Base-by-base conservation (phyloP, 2,113 vertebrate species). In the Andinoacara biseriatus region DNA sequence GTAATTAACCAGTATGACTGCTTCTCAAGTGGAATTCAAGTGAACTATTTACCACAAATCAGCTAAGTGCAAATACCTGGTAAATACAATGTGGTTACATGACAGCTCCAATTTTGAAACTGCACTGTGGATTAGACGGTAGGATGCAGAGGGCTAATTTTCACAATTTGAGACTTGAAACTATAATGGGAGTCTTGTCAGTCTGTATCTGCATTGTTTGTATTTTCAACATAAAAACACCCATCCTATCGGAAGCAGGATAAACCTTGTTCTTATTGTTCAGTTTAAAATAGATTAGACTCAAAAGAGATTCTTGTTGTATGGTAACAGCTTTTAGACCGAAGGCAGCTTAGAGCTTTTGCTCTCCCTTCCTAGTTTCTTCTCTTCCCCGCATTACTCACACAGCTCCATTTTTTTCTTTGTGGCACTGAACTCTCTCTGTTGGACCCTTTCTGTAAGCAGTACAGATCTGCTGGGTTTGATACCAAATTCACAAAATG, bases 371-470 rank as follows among this genome's bases (percentile, higher is more conserved):
- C 20, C 17, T 81, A 54, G 43, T 38, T 49, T 74, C 13, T 38
- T 58, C 18, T 57, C 58, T 31, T 65, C 20, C 5, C 40, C 26
- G 7, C 38, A 74, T 46, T 57, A n/a, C 35, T 43, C 52, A 33
- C 46, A 46, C 58, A 29, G 11, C n/a, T 54, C 65, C 17, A 54
- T n/a, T 54, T 72, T 0, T 56, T 33, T 18, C 46, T 33, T 31
- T 72, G 35, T 43, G 31, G 24, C 58, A 67, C 24, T 74, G 58
- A 84, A 80, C 72, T 77, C 77, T 31, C 72, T 62, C 79, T 58
- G 52, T 67, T 69, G 74, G 78, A 84, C 38, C 11, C 8, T 72
- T 54, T 54, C 26, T 54, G 46, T 40, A 22, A 35, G 26, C 62
- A 63, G 17, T 29, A 43, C 40, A 72, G n/a, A 61, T 75, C 22